A percentile compares a stretch with the other conserved stretches of the same genome.
These are phyloP conservation scores for Pedionomus torquatus DNA, from an alignment of 2,113 vertebrate species.

Conservation along the genomic window DNA sequence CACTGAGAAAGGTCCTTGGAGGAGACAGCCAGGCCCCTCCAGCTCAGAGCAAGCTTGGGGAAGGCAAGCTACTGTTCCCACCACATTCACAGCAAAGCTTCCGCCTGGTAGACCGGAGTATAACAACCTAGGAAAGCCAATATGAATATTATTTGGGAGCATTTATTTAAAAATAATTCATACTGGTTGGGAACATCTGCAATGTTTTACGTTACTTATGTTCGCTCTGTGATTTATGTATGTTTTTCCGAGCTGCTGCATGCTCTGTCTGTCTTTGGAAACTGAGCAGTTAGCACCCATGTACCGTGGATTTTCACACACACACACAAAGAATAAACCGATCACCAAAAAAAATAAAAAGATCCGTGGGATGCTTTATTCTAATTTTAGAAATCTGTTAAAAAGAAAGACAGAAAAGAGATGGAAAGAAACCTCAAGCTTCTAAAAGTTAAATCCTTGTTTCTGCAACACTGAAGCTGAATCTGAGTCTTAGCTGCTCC, in stretches of 20 bases:
- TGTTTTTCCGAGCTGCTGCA: not conserved
- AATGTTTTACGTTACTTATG: not conserved
- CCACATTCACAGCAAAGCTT: not conserved
- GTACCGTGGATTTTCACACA: not conserved
- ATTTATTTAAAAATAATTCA: not conserved
- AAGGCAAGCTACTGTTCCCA: not conserved
- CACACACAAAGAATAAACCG: not conserved
- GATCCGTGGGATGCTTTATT: not conserved
- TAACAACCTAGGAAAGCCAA: fast-evolving
- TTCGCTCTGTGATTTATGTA: not conserved
- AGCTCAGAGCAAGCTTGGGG: not conserved
- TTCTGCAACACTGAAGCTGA: not conserved
- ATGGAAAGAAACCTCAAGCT: not conserved
- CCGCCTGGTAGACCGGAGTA: not conserved
- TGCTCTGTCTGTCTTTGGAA: not conserved
- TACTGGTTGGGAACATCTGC: not conserved
- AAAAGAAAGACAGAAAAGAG: not conserved
- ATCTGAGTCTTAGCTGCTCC: not conserved
- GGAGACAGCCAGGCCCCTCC: not conserved
- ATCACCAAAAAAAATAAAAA: not conserved
- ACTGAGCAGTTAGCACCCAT: not conserved
- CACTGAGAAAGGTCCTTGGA: not conserved
- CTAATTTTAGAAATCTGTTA: not conserved
- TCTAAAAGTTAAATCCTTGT: slow-evolving; percentile 22
- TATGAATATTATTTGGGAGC: not conserved